These are phyloP conservation scores for Malurus cyaneus DNA, from an alignment of 2,113 vertebrate species.

Conservation along the genomic window DNA sequence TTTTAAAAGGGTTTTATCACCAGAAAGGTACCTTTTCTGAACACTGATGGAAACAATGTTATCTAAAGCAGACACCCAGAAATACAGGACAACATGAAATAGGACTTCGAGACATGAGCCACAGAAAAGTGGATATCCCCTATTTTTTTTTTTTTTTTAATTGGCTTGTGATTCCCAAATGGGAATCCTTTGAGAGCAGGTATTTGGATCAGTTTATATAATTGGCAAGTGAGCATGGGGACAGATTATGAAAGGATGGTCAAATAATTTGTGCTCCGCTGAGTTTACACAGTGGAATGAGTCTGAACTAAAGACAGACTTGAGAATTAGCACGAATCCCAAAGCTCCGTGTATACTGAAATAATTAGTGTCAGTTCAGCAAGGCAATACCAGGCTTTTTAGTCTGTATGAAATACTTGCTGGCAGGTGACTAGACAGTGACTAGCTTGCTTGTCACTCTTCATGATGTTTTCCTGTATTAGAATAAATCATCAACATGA, in stretches of 20 bases:
- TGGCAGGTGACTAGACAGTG: slow-evolving; percentile 47
- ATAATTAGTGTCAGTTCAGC: slow-evolving; percentile 71
- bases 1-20: neutral
- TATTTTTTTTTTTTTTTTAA: slow-evolving; percentile 13
- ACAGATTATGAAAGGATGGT: slow-evolving; percentile 68
- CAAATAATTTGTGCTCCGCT: slow-evolving; percentile 69
- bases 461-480: slow-evolving; percentile 17
- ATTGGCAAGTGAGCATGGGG: slow-evolving; percentile 48
- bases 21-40: neutral
- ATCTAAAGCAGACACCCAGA: neutral
- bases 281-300: slow-evolving; percentile 67
- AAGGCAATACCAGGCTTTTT: slow-evolving; percentile 45
- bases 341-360: slow-evolving; percentile 57
- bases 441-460: slow-evolving; percentile 37
- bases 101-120: neutral
- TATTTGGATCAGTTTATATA: slow-evolving; percentile 65
- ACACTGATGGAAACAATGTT: neutral
- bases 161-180: slow-evolving; percentile 39
- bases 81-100: neutral
- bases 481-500: slow-evolving; percentile 8
- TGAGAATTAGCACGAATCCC: slow-evolving; percentile 66
- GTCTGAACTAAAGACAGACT: slow-evolving; percentile 67
- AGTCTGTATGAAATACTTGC: slow-evolving; percentile 46
- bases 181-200: slow-evolving; percentile 40
- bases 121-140: neutral